Percentiles rank a stretch among this genome's conserved stretches.
Evolutionary conservation across 1,140 invertebrate species (phyloP).

Genomic region (Zaprionus gabonicus): DNA sequence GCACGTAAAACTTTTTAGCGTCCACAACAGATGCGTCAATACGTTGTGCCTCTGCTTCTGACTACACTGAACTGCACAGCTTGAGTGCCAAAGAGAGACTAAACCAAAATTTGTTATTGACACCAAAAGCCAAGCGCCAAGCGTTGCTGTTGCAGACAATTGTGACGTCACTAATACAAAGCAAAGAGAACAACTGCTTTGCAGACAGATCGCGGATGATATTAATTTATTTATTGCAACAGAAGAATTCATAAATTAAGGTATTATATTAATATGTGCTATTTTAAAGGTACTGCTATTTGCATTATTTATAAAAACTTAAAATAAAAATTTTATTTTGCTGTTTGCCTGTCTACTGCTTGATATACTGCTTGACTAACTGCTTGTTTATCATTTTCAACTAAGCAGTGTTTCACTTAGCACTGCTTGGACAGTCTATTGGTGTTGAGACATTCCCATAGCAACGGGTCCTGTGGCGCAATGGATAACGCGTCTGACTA

Average conservation of each 20-base stretch:
- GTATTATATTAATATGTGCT: neutral
- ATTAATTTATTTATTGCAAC: too few species aligned
- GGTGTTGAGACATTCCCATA: accelerated
- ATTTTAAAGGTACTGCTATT: too few species aligned
- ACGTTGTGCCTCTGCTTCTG: conserved; percentile 23
- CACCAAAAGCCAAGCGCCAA: conserved; percentile 7
- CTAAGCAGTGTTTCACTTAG: neutral
- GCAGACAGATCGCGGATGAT: too few species aligned
- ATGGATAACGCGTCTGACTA: conserved; percentile 90
- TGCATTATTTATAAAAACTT: neutral
- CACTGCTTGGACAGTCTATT: neutral
- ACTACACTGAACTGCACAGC: conserved; percentile 50
- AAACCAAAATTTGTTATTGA: conserved; percentile 27
- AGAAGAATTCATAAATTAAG: too few species aligned
- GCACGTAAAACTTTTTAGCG: conserved; percentile 41
- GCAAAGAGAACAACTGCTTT: neutral
- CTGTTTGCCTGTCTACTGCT: too few species aligned
- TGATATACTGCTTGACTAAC: conserved; percentile 13
- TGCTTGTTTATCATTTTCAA: conserved; percentile 2
- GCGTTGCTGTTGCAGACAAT: conserved; percentile 15
- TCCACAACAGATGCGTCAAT: conserved; percentile 11
- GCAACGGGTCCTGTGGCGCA: conserved; percentile 88
- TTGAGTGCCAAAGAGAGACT: conserved; percentile 54
- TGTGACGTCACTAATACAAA: conserved; percentile 13
- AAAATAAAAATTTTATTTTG: neutral